Conservation (phyloP, 2,797 vertebrate genomes). For the Antrozous pallidus region DNA sequence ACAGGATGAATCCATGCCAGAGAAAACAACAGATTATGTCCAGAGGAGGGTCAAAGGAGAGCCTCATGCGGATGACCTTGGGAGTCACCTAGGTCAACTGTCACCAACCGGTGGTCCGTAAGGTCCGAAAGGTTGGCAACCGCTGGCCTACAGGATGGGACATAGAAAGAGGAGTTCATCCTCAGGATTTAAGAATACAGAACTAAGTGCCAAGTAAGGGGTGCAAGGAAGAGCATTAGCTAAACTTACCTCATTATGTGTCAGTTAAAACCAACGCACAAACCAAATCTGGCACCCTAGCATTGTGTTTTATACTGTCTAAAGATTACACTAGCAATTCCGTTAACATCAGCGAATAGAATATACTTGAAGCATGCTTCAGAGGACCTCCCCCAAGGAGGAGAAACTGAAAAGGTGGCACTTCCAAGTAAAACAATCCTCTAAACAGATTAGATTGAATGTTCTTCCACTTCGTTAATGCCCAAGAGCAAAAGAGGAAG, state of each 20-base stretch:
- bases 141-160: too few species aligned
- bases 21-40: too few species aligned
- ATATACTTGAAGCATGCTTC: neutral
- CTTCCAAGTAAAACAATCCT: neutral
- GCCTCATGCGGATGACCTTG: neutral
- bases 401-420: neutral
- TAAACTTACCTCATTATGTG: neutral
- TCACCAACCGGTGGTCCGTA: too few species aligned
- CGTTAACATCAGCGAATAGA: neutral
- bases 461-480: neutral
- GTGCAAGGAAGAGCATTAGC: neutral
- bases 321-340: neutral
- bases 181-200: neutral
- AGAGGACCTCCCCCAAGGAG: neutral
- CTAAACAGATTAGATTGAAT: neutral
- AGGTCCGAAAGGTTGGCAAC: too few species aligned
- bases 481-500: neutral
- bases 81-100: neutral
- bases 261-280: conserved; percentile 22
- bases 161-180: neutral
- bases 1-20: neutral
- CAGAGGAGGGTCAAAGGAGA: neutral
- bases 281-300: neutral
- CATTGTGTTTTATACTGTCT: neutral
- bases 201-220: neutral